Percentiles rank a stretch among this genome's conserved stretches.
Evolutionary conservation across 2,113 vertebrate genomes (phyloP).

Genomic region (Parotia lawesii): DNA sequence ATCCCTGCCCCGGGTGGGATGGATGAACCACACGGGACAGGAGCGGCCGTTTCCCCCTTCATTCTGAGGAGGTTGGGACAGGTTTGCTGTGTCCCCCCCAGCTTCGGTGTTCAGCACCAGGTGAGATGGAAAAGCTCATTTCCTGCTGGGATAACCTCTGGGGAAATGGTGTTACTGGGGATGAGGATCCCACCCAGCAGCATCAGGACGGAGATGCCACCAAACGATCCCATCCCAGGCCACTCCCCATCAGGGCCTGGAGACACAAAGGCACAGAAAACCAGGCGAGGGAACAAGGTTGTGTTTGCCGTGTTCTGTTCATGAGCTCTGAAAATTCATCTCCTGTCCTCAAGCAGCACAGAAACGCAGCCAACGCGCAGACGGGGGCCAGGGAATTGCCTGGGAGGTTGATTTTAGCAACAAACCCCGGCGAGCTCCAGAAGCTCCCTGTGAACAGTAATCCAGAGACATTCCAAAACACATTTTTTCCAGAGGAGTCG

Average conservation of each 20-base stretch:
- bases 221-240: not conserved
- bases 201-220: not conserved
- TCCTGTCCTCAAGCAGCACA: not conserved
- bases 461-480: conserved; percentile 8
- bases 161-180: not conserved
- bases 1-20: not conserved
- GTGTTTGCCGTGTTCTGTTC: not conserved
- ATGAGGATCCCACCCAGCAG: not conserved
- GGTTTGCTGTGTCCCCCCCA: not conserved
- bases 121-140: not conserved
- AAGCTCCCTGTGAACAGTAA: not conserved
- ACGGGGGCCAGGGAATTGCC: not conserved
- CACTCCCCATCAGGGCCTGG: not conserved
- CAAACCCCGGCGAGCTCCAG: not conserved
- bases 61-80: not conserved
- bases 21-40: not conserved
- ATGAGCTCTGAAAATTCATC: not conserved
- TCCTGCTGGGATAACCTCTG: not conserved
- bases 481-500: not conserved
- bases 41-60: not conserved
- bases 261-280: not conserved
- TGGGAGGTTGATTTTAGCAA: not conserved
- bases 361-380: not conserved
- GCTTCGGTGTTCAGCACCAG: not conserved
- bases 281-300: accelerated